phyloP scores from a whole-genome alignment of 2,888 invertebrate species.

The Palloptera scutellata region DNA sequence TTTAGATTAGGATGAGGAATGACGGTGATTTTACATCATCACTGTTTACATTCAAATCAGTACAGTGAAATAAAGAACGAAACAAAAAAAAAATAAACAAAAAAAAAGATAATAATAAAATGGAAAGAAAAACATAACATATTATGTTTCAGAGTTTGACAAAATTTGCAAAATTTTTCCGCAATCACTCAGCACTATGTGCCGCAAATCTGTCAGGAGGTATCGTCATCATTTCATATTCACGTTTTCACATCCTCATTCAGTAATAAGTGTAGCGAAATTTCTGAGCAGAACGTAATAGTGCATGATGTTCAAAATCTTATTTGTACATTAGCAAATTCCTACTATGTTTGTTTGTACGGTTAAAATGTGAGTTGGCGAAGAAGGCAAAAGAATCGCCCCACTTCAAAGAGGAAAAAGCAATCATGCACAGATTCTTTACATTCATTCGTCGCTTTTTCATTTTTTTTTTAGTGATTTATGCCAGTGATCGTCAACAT shows the following conservation, averaged over 20 bases:
- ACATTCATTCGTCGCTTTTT: conserved; percentile 45
- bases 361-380: background rate
- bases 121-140: conserved; percentile 5
- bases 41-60: conserved; percentile 48
- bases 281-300: background rate
- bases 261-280: background rate
- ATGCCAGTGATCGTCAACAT: no score
- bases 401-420: conserved; percentile 47
- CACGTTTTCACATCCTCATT: background rate
- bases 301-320: conserved; percentile 10
- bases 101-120: background rate
- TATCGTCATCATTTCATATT: conserved; percentile 51
- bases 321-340: conserved; percentile 26
- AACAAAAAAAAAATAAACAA: no score
- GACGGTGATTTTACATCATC: conserved; percentile 56
- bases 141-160: conserved; percentile 27
- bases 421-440: conserved; percentile 62
- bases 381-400: conserved; percentile 6
- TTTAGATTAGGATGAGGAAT: conserved; percentile 47
- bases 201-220: conserved; percentile 52
- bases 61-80: background rate
- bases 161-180: conserved; percentile 53
- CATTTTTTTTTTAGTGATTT: background rate
- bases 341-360: background rate
- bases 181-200: conserved; percentile 45